Evolutionary conservation across 1,140 invertebrate genomes (phyloP), one percentile per base, ranked within the genome.

Genomic region (Bombus superbus): DNA sequence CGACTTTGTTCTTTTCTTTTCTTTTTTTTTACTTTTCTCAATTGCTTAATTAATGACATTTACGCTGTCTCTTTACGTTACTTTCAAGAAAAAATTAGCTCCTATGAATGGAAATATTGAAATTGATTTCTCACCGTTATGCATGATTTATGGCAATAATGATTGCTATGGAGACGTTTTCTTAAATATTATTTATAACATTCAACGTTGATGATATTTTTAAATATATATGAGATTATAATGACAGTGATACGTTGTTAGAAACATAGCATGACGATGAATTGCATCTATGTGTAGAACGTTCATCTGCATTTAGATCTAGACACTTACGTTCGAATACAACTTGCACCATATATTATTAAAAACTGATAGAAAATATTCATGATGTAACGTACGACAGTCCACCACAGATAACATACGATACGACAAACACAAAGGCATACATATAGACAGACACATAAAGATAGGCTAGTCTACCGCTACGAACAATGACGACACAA

Each of bases 401-500:
- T 86, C 81, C 74, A 75, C 73, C 81, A 86, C 83, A 75, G 71
- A 75, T 79, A 90, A 89, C 82, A 91, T 86, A 82, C 81, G 76
- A 82, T 72, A 83, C 86, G 80, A 90, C 59, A 84, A 91, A 85
- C 75, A 90, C 72, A 88, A 88, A 91, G 75, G 71, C 78, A 87
- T 75, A 91, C 85, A 92, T 86, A 88, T 86, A 91, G 81, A 84
- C 91, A 87, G 77, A 89, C 81, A 92, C 81, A 92, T n/a, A 92
- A 76, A 90, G 62, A 91, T 89, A 93, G 87, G 90, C 91, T 92
- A 89, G 88, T 92, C 90, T 93, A 93, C 88, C 84, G 88, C 89
- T 93, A 92, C 89, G 86, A 86, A 93, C 91, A 92, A 92, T 86
- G 91, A 93, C 87, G 92, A 93, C 90, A 92, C 87, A 88, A 87